Percentiles rank a stretch among this genome's conserved stretches.
Evolutionary conservation across 2,888 invertebrate species (phyloP).

Genomic region (Melinopterus prodromus): DNA sequence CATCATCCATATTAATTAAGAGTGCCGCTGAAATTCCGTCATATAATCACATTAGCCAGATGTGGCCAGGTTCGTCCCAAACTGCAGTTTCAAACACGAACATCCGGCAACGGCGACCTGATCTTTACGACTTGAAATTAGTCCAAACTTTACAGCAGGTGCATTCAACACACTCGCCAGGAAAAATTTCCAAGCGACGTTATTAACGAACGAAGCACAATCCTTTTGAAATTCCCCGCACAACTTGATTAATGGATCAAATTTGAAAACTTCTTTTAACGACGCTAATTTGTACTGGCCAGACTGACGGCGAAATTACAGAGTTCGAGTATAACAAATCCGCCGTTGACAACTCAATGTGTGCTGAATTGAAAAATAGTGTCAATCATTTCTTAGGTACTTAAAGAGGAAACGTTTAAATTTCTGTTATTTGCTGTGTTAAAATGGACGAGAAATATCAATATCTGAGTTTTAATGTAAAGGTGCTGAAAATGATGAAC

Average conservation of each 20-base stretch:
- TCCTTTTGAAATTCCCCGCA: neutral
- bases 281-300: neutral
- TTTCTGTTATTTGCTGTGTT: neutral
- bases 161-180: neutral
- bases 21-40: neutral
- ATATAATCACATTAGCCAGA: neutral
- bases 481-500: constrained; percentile 26
- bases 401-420: neutral
- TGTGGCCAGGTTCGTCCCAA: neutral
- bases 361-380: neutral
- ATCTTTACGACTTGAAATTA: neutral
- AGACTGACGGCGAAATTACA: neutral
- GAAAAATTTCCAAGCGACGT: neutral
- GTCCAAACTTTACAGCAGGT: neutral
- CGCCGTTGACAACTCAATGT: neutral
- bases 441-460: constrained; percentile 17
- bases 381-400: neutral
- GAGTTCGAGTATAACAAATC: neutral
- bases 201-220: neutral
- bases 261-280: neutral
- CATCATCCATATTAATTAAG: neutral
- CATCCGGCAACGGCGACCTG: neutral
- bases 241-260: neutral
- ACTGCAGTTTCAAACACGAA: neutral
- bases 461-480: constrained; percentile 23